Evolutionary conservation across 2,113 vertebrate genomes (phyloP), one percentile per base, ranked within the genome.

Genomic region (Rhodinocichla rosea): DNA sequence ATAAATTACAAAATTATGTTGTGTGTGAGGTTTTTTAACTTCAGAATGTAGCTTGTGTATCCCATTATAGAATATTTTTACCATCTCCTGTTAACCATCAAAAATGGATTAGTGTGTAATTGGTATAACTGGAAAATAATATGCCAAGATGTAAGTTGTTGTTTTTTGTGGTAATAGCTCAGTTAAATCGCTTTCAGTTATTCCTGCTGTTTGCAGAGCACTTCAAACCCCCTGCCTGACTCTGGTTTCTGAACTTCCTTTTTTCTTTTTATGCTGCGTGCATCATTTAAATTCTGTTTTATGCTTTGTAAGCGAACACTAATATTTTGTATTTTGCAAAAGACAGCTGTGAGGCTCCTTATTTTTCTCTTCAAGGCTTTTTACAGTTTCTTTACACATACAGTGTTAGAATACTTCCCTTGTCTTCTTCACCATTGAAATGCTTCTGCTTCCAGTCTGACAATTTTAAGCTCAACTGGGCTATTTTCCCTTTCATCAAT

Each of bases 211-310:
- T 98, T 97, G 88, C 86, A 87, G 75, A 94, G 74, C 55, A 47
- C 87, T 92, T 97, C 92, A 94, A 94, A 95, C 89, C 88, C 88
- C 89, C 85, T 83, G 83, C 91, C 81, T 95, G 88, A 86, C 93
- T 91, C 60, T 78, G 28, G 26, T 89, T 95, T 84, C 62, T 90
- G 62, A 92, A 93, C 49, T 85, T 79, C 15, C 16, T 47, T 93
- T 60, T 86, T 87, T 59, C 33, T 77, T 86, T 92, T 75, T 81
- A 91, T 94, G 60, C 94, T 86, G 40, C 7, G 2, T 84, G 64
- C 75, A 84, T 96, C n/a, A 96, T 97, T 97, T 95, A 93, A 95
- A 97, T 93, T 94, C 93, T 68, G 95, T 93, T 96, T 94, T 83
- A 63, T 73, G 89, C 89, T 91, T 89, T 94, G 89, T 94, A 96